A percentile compares a stretch with the other conserved stretches of the same genome.
Conservation (phyloP, 2,797 vertebrate genomes). For the Mastacembelus armatus region DNA sequence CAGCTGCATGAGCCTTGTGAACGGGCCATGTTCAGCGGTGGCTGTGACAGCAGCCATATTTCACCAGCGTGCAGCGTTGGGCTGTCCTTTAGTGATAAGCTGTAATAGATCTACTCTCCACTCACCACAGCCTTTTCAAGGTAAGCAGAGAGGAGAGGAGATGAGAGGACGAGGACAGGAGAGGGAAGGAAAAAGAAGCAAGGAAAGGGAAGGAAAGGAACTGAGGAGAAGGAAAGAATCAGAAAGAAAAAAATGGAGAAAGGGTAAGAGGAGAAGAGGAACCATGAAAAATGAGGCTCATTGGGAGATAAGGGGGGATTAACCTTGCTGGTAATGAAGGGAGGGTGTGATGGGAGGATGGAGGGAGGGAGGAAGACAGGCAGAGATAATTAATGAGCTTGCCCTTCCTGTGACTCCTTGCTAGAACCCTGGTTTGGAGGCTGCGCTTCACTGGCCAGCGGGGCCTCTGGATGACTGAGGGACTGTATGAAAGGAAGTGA, state of each 20-base stretch:
- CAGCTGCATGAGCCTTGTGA: constrained; percentile 63
- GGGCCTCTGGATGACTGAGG: constrained; percentile 65
- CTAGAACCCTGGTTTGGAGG: constrained; percentile 68
- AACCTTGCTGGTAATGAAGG: constrained; percentile 95
- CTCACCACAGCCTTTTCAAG: constrained; percentile 84
- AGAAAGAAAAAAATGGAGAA: constrained; percentile 13
- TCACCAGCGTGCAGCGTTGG: constrained; percentile 81
- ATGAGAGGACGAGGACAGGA: neutral
- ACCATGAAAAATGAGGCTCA: constrained; percentile 87
- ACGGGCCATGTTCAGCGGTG: constrained; percentile 61
- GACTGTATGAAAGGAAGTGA: neutral
- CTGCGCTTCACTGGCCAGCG: constrained; percentile 60
- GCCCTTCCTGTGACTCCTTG: constrained; percentile 82
- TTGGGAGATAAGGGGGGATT: constrained; percentile 89
- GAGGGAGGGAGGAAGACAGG: constrained; percentile 59
- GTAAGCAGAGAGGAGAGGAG: constrained; percentile 66
- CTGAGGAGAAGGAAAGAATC: neutral
- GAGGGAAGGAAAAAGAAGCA: neutral
- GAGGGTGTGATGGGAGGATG: constrained; percentile 73
- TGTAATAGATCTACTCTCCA: constrained; percentile 91
- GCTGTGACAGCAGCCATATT: constrained; percentile 94
- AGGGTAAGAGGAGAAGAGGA: constrained; percentile 45
- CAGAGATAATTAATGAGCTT: constrained; percentile 90
- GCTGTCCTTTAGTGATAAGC: constrained; percentile 94
- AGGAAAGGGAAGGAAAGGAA: neutral